A percentile compares a stretch with the other conserved stretches of the same genome.
Evolutionary conservation across 2,888 invertebrate genomes (phyloP).

Genomic region (Barypeithes pellucidus): DNA sequence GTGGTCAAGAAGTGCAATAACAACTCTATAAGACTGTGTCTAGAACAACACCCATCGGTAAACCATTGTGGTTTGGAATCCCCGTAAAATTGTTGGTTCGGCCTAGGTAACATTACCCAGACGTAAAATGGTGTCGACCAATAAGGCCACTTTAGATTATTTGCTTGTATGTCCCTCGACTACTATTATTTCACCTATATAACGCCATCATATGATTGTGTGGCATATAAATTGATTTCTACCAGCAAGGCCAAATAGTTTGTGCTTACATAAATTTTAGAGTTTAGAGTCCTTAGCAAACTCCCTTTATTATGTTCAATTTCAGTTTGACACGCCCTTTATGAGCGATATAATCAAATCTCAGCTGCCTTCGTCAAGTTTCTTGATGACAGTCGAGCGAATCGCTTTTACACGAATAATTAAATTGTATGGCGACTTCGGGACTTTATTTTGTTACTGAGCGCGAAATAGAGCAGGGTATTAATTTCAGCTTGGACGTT

Average conservation of each 20-base stretch:
- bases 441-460: slow-evolving; percentile 51
- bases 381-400: slow-evolving; percentile 46
- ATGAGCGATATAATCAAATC: slow-evolving; percentile 51
- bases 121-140: too few species aligned
- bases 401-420: slow-evolving; percentile 54
- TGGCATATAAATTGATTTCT: background rate
- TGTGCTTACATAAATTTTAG: slow-evolving; percentile 3
- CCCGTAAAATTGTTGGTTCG: too few species aligned
- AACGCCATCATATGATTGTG: background rate
- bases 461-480: slow-evolving; percentile 39
- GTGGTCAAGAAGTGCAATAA: too few species aligned
- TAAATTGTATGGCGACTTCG: slow-evolving; percentile 54
- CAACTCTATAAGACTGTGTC: too few species aligned
- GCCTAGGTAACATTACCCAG: too few species aligned
- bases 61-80: too few species aligned
- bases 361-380: slow-evolving; percentile 47
- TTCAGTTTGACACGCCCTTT: slow-evolving; percentile 34
- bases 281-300: slow-evolving; percentile 11
- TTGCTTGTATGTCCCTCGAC: too few species aligned
- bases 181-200: too few species aligned
- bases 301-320: slow-evolving; percentile 28
- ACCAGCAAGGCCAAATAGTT: slow-evolving; percentile 9
- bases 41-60: too few species aligned
- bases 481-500: slow-evolving; percentile 50
- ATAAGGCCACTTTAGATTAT: too few species aligned